Conservation (phyloP, 92 coral and sea anemone species). For the Blastomussa wellsi region DNA sequence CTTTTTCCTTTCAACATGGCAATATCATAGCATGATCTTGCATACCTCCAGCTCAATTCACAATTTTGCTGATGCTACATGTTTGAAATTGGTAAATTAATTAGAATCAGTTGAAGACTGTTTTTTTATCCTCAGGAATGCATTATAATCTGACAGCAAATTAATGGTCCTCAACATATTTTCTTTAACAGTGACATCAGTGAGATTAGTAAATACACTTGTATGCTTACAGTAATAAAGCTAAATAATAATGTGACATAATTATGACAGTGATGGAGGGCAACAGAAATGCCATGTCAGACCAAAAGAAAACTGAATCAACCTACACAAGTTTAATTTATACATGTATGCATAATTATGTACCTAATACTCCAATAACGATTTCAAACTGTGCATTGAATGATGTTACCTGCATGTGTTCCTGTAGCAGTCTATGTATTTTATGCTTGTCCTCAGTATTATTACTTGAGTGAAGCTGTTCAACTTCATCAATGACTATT, state of each 20-base stretch:
- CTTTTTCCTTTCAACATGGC: conserved; percentile 69
- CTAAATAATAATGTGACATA: too few relatives aligned
- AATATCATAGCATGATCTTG: conserved; percentile 71
- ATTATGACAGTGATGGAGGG: too few relatives aligned
- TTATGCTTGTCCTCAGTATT: conserved; percentile 46
- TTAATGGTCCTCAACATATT: neutral
- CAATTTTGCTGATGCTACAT: conserved; percentile 65
- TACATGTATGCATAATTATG: too few relatives aligned
- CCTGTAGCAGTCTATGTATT: conserved; percentile 64
- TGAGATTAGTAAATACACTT: too few relatives aligned
- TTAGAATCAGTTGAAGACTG: neutral
- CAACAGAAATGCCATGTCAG: too few relatives aligned
- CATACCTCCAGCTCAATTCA: conserved; percentile 84
- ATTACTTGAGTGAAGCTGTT: conserved; percentile 37
- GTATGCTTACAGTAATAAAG: too few relatives aligned
- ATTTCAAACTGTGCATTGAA: neutral
- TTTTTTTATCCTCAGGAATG: too few relatives aligned
- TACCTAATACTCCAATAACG: too few relatives aligned
- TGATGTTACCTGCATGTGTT: conserved; percentile 48
- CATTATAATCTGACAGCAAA: too few relatives aligned
- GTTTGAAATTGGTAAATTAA: neutral
- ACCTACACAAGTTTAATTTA: too few relatives aligned
- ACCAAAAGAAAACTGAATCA: too few relatives aligned
- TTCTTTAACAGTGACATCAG: too few relatives aligned
- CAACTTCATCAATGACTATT: conserved; percentile 60